Percentiles rank a stretch among this genome's conserved stretches.
Conservation (phyloP, 2,888 invertebrate genomes). For the Drosophila neotestacea region DNA sequence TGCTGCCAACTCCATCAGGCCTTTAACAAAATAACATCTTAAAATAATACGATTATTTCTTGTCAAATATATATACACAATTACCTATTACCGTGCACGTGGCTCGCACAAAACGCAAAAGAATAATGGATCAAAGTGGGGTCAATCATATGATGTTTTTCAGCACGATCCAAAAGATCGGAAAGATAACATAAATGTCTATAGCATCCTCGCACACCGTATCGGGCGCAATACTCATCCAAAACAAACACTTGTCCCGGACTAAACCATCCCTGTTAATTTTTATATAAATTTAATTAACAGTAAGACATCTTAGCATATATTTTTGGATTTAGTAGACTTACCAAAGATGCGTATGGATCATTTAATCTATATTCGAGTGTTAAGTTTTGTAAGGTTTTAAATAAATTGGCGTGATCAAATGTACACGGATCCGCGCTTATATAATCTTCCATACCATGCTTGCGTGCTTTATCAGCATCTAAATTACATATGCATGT, state of each 20-base stretch:
- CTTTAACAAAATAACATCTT: conserved; percentile 85
- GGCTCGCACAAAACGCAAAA: conserved; percentile 99
- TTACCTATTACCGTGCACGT: conserved; percentile 99
- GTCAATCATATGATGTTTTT: conserved; percentile 97
- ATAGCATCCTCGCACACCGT: conserved; percentile 98
- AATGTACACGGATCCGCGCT: conserved; percentile 99
- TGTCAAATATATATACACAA: background rate
- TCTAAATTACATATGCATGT: conserved; percentile 55
- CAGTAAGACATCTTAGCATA: too few species aligned
- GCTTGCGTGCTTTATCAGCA: conserved; percentile 94
- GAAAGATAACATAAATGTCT: conserved; percentile 98
- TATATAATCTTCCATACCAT: conserved; percentile 99
- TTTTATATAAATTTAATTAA: background rate
- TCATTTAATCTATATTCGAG: conserved; percentile 98
- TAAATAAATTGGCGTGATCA: conserved; percentile 97
- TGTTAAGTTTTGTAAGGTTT: conserved; percentile 95
- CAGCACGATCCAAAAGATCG: conserved; percentile 97
- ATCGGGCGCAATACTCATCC: conserved; percentile 98
- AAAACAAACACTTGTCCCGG: conserved; percentile 99
- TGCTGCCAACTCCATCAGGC: conserved; percentile 99
- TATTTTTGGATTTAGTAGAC: background rate
- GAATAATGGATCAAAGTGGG: conserved; percentile 99
- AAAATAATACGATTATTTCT: too few species aligned
- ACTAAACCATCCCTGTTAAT: conserved; percentile 97
- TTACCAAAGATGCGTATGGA: conserved; percentile 98